Base-by-base conservation (phyloP, 1,140 invertebrate genomes). In the Polypedilum pembai region DNA sequence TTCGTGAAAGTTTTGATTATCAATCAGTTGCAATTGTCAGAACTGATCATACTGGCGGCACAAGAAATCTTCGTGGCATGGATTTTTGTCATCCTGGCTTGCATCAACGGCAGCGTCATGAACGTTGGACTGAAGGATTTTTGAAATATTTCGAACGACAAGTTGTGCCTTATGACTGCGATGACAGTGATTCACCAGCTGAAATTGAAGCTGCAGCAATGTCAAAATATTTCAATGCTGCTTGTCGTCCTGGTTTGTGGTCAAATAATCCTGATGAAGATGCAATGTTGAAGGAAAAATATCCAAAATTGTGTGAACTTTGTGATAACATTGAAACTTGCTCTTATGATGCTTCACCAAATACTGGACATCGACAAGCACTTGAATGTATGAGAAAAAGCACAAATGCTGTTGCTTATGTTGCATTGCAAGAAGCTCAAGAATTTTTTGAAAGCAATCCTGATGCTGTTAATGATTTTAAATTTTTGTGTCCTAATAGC, bases 191-290 rank as follows among this genome's bases (percentile, higher is more conserved):
- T 40, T 85, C 84, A 0, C 80, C 83, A 18, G 83, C 84, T 8
- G 87, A 89, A 78, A 81, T 87, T 76, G 87, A 89, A 75, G 79
- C 85, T 12, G 78, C 81, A 33, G 83, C 84, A 45, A 77, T 89
- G 1, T 81, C 78, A 65, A 75, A 79, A 5, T 89, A 88, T 82
- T 91, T 90, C 82, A 82, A 83, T 1, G 82, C 79, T 7, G 86
- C 85, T 73, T 91, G 90, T 80, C 80, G 88, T 73, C 89, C 89
- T n/a, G 89, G 90, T 56, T 79, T 81, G 0, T 91, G 89, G 89
- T 85, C 85, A 1, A 74, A 82, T 0, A 86, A 89, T 76, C 74
- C 76, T 0, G 77, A 80, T 1, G 78, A 86, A 0, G 86, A 90
- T 78, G 77, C 79, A 74, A 76, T 80, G 75, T 80, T 90, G 0